A percentile compares a stretch with the other conserved stretches of the same genome.
These are phyloP conservation scores for Epinephelus awoara DNA, from an alignment of 2,797 vertebrate species.

Conservation along the genomic window DNA sequence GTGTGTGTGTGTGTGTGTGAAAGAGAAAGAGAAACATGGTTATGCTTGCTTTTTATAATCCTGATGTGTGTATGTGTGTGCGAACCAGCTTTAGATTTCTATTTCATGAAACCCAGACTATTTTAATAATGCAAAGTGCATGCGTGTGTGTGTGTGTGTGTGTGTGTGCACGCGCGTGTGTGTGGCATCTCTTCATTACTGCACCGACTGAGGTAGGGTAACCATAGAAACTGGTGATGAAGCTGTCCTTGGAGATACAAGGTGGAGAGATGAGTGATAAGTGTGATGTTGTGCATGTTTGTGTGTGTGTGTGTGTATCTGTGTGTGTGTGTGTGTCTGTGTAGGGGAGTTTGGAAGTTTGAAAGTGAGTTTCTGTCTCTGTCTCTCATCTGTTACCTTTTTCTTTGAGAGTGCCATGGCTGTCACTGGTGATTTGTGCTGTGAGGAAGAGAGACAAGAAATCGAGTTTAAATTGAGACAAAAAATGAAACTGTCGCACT, in stretches of 20 bases:
- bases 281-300: slow-evolving; percentile 46
- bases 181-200: slow-evolving; percentile 61
- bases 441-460: slow-evolving; percentile 55
- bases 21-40: slow-evolving; percentile 4
- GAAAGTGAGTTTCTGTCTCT: slow-evolving; percentile 46
- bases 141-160: slow-evolving; percentile 25
- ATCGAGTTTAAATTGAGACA: slow-evolving; percentile 25
- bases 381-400: slow-evolving; percentile 81
- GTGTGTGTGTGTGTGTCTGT: slow-evolving; percentile 24
- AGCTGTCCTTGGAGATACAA: slow-evolving; percentile 79
- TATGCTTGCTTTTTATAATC: slow-evolving; percentile 26
- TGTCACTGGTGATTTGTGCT: slow-evolving; percentile 88
- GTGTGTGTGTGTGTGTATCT: slow-evolving; percentile 37
- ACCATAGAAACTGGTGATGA: slow-evolving; percentile 84
- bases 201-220: slow-evolving; percentile 69
- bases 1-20: not conserved
- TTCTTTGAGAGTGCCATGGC: slow-evolving; percentile 89
- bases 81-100: slow-evolving; percentile 18
- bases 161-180: slow-evolving; percentile 22
- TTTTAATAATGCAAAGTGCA: slow-evolving; percentile 65
- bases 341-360: slow-evolving; percentile 54
- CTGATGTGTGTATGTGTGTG: slow-evolving; percentile 10
- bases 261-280: slow-evolving; percentile 71
- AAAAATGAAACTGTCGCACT: not conserved
- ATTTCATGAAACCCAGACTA: slow-evolving; percentile 46